Conservation (phyloP, 2,113 vertebrate genomes). For the Ramphastos sulfuratus region DNA sequence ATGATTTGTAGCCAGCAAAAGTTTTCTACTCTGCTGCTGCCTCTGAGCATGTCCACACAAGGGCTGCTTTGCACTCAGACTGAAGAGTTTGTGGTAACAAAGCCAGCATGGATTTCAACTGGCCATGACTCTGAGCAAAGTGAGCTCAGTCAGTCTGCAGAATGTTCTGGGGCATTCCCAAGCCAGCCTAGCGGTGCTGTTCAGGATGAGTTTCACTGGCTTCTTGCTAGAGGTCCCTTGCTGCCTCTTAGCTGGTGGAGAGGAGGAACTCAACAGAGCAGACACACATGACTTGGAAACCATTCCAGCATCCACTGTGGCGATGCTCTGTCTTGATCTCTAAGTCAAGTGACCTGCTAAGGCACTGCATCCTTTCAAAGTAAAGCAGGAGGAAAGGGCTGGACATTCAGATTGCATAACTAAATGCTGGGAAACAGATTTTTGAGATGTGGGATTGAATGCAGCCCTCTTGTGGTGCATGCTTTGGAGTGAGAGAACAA, state of each 20-base stretch:
- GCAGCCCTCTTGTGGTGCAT: conserved; percentile 30
- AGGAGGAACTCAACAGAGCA: background rate
- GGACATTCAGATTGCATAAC: background rate
- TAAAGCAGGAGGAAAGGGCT: background rate
- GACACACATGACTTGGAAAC: background rate
- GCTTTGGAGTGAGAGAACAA: background rate
- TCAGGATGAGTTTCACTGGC: background rate
- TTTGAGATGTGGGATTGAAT: conserved; percentile 36
- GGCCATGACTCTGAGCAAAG: background rate
- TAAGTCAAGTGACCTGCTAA: background rate
- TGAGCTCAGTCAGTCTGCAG: background rate
- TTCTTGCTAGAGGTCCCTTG: background rate
- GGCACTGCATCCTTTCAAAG: background rate
- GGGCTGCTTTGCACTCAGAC: background rate
- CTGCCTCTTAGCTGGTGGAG: background rate
- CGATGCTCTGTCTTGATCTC: background rate
- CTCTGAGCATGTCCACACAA: fast-evolving
- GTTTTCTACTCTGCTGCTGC: background rate
- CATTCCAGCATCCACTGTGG: background rate
- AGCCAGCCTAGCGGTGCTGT: background rate
- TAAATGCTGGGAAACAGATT: background rate
- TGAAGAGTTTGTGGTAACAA: background rate
- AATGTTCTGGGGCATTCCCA: background rate
- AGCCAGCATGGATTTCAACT: background rate
- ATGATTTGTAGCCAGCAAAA: background rate